phyloP scores from a whole-genome alignment of 1,140 invertebrate genomes.

The Sycobia sp. region DNA sequence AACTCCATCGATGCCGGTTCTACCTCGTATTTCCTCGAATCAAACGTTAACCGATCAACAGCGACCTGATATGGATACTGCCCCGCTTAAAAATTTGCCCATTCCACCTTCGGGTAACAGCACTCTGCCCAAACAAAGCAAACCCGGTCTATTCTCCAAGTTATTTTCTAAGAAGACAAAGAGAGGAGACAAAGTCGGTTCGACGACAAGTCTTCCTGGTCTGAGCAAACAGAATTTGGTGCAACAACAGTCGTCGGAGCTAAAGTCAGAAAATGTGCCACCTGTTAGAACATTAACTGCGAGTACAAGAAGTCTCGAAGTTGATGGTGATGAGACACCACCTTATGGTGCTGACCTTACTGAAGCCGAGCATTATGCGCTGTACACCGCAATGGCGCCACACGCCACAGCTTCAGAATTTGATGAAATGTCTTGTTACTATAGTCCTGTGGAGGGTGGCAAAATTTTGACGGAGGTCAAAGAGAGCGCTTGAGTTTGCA shows the following conservation, averaged over 20 bases:
- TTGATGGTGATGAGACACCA: constrained; percentile 50
- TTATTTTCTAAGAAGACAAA: constrained; percentile 64
- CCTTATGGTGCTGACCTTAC: constrained; percentile 68
- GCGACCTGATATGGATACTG: constrained; percentile 21
- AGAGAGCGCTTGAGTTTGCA: constrained; percentile 39
- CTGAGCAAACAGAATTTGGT: not conserved
- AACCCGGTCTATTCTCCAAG: constrained; percentile 71
- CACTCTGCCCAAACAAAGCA: constrained; percentile 64
- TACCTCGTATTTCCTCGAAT: constrained; percentile 56
- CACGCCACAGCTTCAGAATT: constrained; percentile 84
- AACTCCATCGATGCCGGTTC: constrained; percentile 58
- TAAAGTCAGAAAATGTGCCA: not conserved
- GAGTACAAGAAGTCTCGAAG: constrained; percentile 40
- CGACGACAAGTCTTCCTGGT: constrained; percentile 14
- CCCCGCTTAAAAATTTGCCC: constrained; percentile 54
- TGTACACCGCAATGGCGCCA: constrained; percentile 82
- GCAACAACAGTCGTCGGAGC: too few relatives aligned
- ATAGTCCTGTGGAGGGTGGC: constrained; percentile 79
- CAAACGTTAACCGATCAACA: constrained; percentile 39
- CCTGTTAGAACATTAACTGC: constrained; percentile 2
- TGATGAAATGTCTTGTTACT: constrained; percentile 84
- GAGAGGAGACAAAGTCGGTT: too few relatives aligned
- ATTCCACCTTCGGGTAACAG: constrained; percentile 55
- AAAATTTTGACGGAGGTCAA: constrained; percentile 63
- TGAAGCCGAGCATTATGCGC: constrained; percentile 83